These are phyloP conservation scores for Bettongia penicillata DNA, from an alignment of 2,113 vertebrate genomes.

Conservation along the genomic window DNA sequence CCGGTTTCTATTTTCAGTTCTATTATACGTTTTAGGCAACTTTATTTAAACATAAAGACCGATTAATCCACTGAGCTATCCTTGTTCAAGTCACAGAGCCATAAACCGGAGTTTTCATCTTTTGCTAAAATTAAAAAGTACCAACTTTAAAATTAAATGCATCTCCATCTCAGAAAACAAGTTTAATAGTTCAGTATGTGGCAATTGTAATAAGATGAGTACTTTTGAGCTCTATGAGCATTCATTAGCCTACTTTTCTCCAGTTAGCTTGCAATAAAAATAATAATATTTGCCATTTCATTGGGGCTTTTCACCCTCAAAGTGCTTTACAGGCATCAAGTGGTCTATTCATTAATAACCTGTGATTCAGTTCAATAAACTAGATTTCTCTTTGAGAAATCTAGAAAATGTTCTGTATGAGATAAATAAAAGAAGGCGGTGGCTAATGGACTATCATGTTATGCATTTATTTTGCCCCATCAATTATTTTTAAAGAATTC, in stretches of 20 bases:
- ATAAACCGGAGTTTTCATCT: constrained; percentile 71
- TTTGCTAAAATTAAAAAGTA: constrained; percentile 73
- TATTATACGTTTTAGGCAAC: constrained; percentile 57
- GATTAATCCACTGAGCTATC: constrained; percentile 71
- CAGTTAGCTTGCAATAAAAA: constrained; percentile 76
- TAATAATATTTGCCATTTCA: constrained; percentile 80
- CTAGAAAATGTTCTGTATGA: constrained; percentile 74
- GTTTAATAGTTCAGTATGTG: constrained; percentile 63
- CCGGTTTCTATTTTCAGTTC: constrained; percentile 51
- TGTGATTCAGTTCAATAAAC: constrained; percentile 82
- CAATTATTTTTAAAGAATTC: constrained; percentile 84
- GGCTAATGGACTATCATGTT: constrained; percentile 60
- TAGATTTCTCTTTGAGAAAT: constrained; percentile 76
- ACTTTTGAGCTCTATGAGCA: constrained; percentile 75
- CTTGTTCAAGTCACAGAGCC: constrained; percentile 68
- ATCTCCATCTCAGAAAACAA: constrained; percentile 73
- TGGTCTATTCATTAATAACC: constrained; percentile 79
- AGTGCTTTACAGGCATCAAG: constrained; percentile 70
- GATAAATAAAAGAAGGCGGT: constrained; percentile 72
- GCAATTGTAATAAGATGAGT: constrained; percentile 76
- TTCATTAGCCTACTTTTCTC: constrained; percentile 77
- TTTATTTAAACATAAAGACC: constrained; percentile 67
- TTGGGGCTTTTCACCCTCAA: constrained; percentile 71
- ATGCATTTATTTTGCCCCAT: constrained; percentile 80
- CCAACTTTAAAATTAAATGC: constrained; percentile 70